Evolutionary conservation across 1,140 invertebrate genomes (phyloP), one percentile per base, ranked within the genome.

Genomic region (Ooceraea biroi): DNA sequence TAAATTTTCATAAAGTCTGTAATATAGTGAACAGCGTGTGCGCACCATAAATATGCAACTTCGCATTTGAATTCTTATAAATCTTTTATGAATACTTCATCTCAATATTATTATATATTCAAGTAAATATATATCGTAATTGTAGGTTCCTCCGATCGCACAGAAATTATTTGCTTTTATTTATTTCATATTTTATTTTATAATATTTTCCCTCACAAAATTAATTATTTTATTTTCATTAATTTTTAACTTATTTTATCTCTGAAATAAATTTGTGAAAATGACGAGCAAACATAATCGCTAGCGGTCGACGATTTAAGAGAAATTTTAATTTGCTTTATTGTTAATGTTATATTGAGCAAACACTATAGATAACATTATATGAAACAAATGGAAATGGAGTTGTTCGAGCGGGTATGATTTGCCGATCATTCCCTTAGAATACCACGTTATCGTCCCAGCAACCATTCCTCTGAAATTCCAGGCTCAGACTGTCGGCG

Each of bases 401-500:
- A 80, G 36, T 25, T 71, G 22, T 69, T n/a, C 25, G 36, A 27
- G 12, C n/a, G 12, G 7, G 27, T 30, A 46, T 27, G 12, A 50
- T 48, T 4, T 17, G 4, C 4, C 22, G n/a, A 50, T 68, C 48
- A 52, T 22, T 12, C 3, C 25, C 8, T 10, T 71, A 36, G 50
- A 57, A 71, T 80, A 57, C 52, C 25, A 80, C 25, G n/a, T 69
- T 57, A n/a, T 25, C 19, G n/a, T 65, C 11, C 27, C n/a, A 72
- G 17, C 22, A 19, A 55, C 48, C n/a, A 48, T 55, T 63, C 19
- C 8, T 27, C 55, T 10, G 58, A 12, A 74, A 76, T 89, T 84
- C 41, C 68, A 95, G 91, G 92, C 95, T 11, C 97, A 97, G 92
- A 97, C 97, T 36, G 95, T 95, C 69, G 93, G 97, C 88, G 97